phyloP scores from a whole-genome alignment of 2,113 vertebrate species.

The Pangasianodon gigas region DNA sequence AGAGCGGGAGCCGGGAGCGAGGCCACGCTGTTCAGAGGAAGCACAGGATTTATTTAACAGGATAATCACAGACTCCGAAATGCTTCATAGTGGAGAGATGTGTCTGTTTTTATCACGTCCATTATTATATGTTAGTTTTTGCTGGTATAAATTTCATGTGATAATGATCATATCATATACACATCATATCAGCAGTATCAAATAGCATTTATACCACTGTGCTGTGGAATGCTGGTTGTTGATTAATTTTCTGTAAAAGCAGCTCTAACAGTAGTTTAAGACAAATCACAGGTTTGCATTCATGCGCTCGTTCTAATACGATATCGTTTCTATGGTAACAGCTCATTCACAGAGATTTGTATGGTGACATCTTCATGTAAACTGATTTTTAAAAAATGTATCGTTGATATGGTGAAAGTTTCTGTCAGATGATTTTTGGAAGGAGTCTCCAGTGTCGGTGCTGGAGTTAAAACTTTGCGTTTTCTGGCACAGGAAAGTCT shows the following conservation, averaged over 20 bases:
- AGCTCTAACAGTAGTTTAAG: not conserved
- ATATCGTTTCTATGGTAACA: not conserved
- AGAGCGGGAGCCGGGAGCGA: constrained; percentile 10
- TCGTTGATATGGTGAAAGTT: not conserved
- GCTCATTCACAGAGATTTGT: not conserved
- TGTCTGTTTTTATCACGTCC: not conserved
- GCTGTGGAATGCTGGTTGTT: not conserved
- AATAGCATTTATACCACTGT: too few species aligned
- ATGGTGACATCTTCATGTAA: not conserved
- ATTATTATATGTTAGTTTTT: not conserved
- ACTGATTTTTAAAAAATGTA: not conserved
- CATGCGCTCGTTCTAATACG: too few species aligned
- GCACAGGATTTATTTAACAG: not conserved
- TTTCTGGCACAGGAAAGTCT: not conserved
- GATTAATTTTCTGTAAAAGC: not conserved
- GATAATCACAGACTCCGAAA: not conserved
- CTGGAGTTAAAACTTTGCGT: not conserved
- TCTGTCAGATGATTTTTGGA: not conserved
- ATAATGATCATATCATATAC: not conserved
- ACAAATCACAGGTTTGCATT: not conserved
- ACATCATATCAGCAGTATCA: not conserved
- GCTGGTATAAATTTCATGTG: not conserved
- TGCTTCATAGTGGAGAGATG: not conserved
- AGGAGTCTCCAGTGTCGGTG: not conserved
- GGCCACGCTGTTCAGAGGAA: not conserved